A percentile compares a stretch with the other conserved stretches of the same genome.
Evolutionary conservation across 2,888 invertebrate genomes (phyloP).

Genomic region (Lymantria dispar): DNA sequence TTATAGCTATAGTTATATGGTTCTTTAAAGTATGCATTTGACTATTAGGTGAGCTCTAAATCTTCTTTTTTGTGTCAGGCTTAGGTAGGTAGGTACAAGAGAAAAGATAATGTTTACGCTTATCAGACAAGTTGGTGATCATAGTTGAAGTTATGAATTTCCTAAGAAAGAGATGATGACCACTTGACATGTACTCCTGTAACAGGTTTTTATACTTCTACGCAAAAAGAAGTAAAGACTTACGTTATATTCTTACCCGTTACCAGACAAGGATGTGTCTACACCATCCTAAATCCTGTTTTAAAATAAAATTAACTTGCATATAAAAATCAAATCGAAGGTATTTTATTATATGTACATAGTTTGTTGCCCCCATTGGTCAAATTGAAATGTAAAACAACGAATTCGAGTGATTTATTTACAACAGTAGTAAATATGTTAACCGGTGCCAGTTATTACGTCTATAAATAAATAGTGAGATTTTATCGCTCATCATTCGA

Average conservation of each 20-base stretch:
- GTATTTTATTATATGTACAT: not conserved
- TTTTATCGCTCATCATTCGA: not conserved
- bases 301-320: not conserved
- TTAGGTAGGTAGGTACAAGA: too few species aligned
- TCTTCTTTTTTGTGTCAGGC: too few species aligned
- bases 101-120: too few species aligned
- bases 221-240: too few species aligned
- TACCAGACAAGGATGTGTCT: too few species aligned
- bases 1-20: slow-evolving; percentile 30
- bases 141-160: too few species aligned
- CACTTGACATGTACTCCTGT: too few species aligned
- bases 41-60: slow-evolving; percentile 57
- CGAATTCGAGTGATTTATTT: not conserved
- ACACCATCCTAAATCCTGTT: too few species aligned
- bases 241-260: too few species aligned
- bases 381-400: not conserved
- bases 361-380: not conserved
- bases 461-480: slow-evolving; percentile 1
- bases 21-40: slow-evolving; percentile 58
- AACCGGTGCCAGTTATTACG: not conserved
- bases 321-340: not conserved
- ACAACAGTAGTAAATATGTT: not conserved
- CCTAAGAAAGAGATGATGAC: too few species aligned
- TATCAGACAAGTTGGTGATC: too few species aligned
- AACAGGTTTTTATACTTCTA: too few species aligned